Evolutionary conservation across 2,113 vertebrate genomes (phyloP).

Genomic region (Arenaria interpres): DNA sequence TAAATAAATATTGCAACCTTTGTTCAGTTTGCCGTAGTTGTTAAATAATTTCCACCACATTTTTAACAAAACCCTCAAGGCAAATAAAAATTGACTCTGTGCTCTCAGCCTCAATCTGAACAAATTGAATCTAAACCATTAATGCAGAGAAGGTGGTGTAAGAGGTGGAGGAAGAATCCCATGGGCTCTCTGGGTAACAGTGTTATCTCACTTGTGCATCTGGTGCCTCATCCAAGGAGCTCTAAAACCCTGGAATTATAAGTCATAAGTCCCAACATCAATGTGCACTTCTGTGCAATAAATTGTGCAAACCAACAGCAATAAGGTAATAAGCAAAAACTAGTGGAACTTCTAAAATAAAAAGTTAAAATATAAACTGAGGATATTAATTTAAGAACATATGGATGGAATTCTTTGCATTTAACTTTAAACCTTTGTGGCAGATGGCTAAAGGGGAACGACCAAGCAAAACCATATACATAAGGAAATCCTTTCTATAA

Average conservation of each 20-base stretch:
- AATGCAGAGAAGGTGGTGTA: neutral
- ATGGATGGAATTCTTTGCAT: neutral
- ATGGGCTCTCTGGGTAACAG: neutral
- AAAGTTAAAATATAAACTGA: neutral
- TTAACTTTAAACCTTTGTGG: neutral
- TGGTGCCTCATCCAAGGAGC: neutral
- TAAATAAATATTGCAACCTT: constrained; percentile 33
- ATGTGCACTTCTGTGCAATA: neutral
- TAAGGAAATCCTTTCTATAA: neutral
- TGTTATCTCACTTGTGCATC: constrained; percentile 31
- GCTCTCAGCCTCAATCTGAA: neutral
- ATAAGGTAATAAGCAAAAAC: neutral
- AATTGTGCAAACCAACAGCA: neutral
- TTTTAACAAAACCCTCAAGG: neutral
- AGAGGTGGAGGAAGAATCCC: neutral
- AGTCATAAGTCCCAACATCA: neutral
- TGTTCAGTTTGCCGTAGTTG: constrained; percentile 28
- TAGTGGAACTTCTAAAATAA: neutral
- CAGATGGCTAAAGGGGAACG: neutral
- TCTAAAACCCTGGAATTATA: neutral
- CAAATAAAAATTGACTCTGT: constrained; percentile 45
- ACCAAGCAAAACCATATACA: neutral
- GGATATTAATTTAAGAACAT: neutral
- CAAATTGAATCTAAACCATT: constrained; percentile 42
- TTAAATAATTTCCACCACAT: neutral